phyloP scores from a whole-genome alignment of 2,888 invertebrate species.

The Mesorhabditis spiculigera region DNA sequence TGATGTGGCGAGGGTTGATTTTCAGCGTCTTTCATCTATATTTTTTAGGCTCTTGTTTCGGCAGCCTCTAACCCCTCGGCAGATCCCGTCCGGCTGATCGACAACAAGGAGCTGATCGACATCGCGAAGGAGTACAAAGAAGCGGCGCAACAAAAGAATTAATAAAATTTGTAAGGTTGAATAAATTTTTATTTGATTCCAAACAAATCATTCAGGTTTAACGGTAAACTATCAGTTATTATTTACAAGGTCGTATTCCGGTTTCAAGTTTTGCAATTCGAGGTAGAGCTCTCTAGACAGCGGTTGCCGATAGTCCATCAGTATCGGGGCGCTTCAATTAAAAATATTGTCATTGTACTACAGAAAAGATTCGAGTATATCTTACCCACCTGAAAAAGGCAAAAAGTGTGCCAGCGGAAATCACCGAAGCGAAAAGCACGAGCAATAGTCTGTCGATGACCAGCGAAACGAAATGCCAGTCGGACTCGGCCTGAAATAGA shows the following conservation, averaged over 20 bases:
- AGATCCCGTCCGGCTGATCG: no score
- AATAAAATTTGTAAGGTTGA: no score
- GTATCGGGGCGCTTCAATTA: neutral
- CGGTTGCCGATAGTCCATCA: neutral
- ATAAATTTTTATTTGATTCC: no score
- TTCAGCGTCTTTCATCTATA: neutral
- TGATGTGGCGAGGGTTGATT: slow-evolving; percentile 24
- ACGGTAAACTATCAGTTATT: no score
- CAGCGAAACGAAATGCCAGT: slow-evolving; percentile 54
- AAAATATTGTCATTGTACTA: neutral
- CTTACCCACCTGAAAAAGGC: neutral
- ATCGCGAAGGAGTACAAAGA: no score
- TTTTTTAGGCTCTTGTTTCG: no score
- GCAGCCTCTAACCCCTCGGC: no score
- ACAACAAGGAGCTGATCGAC: no score
- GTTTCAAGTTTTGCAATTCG: neutral
- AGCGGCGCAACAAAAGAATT: no score
- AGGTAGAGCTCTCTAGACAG: neutral
- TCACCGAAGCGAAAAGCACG: neutral
- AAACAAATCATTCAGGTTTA: no score
- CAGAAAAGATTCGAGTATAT: neutral
- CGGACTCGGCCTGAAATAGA: slow-evolving; percentile 43
- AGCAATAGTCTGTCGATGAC: slow-evolving; percentile 18
- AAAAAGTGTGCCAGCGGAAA: neutral
- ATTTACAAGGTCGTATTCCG: no score